Evolutionary conservation across 1,140 invertebrate species (phyloP).

Genomic region (Cydia splendana): DNA sequence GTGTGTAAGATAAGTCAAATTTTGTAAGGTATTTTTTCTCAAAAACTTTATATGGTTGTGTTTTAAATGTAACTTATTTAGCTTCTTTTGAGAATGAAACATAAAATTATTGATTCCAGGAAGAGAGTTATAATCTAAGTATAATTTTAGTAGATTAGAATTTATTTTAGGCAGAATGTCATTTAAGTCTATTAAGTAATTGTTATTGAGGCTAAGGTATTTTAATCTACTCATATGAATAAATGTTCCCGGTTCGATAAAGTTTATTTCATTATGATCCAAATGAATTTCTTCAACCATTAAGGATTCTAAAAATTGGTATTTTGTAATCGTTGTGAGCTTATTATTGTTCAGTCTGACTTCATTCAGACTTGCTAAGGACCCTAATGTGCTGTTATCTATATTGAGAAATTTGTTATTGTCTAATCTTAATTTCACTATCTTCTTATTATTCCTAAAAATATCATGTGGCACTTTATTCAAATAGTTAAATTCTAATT

Average conservation of each 20-base stretch:
- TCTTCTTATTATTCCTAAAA: slow-evolving; percentile 69
- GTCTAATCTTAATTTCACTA: slow-evolving; percentile 72
- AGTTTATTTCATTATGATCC: slow-evolving; percentile 68
- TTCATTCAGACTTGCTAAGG: slow-evolving; percentile 58
- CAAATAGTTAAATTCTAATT: slow-evolving; percentile 74
- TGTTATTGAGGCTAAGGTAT: slow-evolving; percentile 65
- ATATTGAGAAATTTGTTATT: slow-evolving; percentile 73
- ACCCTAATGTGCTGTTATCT: slow-evolving; percentile 64
- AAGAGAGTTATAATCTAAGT: slow-evolving; percentile 63
- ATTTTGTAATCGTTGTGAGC: slow-evolving; percentile 61
- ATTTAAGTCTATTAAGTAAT: slow-evolving; percentile 63
- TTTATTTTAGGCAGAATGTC: slow-evolving; percentile 63
- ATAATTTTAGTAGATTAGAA: slow-evolving; percentile 61
- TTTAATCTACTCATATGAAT: slow-evolving; percentile 59
- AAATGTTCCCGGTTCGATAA: slow-evolving; percentile 67
- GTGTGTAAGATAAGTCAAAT: slow-evolving; percentile 61
- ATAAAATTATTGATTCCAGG: slow-evolving; percentile 58
- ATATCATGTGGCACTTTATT: slow-evolving; percentile 77
- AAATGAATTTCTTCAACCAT: slow-evolving; percentile 68
- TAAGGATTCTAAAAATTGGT: slow-evolving; percentile 58
- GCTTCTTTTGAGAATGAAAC: slow-evolving; percentile 58
- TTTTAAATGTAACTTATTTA: slow-evolving; percentile 63
- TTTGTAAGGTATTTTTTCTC: slow-evolving; percentile 62
- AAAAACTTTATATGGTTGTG: slow-evolving; percentile 69
- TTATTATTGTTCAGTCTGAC: slow-evolving; percentile 68